Evolutionary conservation across 2,113 vertebrate species (phyloP), one percentile per base, ranked within the genome.

Genomic region (Chauna torquata): DNA sequence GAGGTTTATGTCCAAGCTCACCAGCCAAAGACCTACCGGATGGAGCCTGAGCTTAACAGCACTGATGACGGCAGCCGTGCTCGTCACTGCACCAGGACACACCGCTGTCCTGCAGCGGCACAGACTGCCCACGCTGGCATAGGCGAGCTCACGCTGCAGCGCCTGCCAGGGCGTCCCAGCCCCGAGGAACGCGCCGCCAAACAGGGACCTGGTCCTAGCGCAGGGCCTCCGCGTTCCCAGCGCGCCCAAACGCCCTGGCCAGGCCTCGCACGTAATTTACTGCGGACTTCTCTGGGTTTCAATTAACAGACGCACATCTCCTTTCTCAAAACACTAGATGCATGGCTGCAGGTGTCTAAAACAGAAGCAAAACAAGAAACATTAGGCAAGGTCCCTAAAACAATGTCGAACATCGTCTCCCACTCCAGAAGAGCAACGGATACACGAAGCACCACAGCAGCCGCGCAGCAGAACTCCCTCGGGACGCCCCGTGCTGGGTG

Each of bases 101-200:
- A 5, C 28, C 11, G 5, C 49, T 6, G 1, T 47, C 28, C 58
- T 8, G 34, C 17, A 12, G 54, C 27, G 5, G n/a, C 2, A 16
- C 11, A 3, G 1, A 1, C n/a, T 10, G 2, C 1, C 9, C 19
- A 14, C 6, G 23, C 3, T 24, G 36, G 52, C 38, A 4, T 3
- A 3, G 25, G 34, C 8, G 4, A 3, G 18, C 40, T 64, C 8
- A 19, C 23, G 12, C 69, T 20, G 30, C 49, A 42, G 11, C 24
- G 16, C 9, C 23, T 6, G 30, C 12, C 3, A 1, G 34, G 18
- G 22, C 9, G 14, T 12, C 4, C 32, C 18, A 28, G 42, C 19
- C 50, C 49, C 38, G 36, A 38, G 20, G 28, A 38, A 50, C 8
- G 16, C 32, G 16, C 72, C 44, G 15, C 44, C 30, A 5, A 42